Evolutionary conservation across 23 tunicate species (phyloP), one percentile per base, ranked within the genome.

Genomic region (Ascidia mentula): DNA sequence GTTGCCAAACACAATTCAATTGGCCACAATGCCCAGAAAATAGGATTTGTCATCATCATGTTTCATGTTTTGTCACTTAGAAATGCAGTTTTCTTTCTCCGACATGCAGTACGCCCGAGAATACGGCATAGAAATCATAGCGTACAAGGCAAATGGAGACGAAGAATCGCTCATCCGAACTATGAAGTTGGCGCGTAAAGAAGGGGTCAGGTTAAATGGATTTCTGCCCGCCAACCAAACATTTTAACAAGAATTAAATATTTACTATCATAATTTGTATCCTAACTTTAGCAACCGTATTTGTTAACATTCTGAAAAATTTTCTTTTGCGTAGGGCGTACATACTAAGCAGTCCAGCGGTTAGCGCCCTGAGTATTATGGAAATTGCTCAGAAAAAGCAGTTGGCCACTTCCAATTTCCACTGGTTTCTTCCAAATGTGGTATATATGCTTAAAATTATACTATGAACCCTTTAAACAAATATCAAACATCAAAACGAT

Each of bases 371-470:
- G 0, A 39, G 45, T 20, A 69, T 85, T 34, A 39, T 85, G 40
- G 31, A 53, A 34, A 35, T 37, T 4, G 89, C 89, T 12, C 69
- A 77, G 18, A 75, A 60, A 40, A 70, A 78, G 38, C 84, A 78
- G 65, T 37, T 85, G 32, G 72, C 83, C 22, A 75, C 69, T 0
- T 45, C 32, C 0, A 85, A 85, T 42, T 85, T 77, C 70, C 83
- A 85, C 34, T 85, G 89, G 89, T 85, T 78, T 42, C 69, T 85
- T 65, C 89, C 89, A 40, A 85, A 85, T 45, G 79, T 79, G 82
- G 89, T 85, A 34, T 74, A 40, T 45, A 8, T 15, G 13, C 22
- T 53, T 26, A 9, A 53, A 53, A n/a, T n/a, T n/a, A n/a, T n/a
- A n/a, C n/a, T n/a, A n/a, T n/a, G n/a, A n/a, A n/a, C n/a, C n/a